Percentiles rank a stretch among this genome's conserved stretches.
Evolutionary conservation across 2,797 vertebrate genomes (phyloP).

Genomic region (Taeniopygia guttata): DNA sequence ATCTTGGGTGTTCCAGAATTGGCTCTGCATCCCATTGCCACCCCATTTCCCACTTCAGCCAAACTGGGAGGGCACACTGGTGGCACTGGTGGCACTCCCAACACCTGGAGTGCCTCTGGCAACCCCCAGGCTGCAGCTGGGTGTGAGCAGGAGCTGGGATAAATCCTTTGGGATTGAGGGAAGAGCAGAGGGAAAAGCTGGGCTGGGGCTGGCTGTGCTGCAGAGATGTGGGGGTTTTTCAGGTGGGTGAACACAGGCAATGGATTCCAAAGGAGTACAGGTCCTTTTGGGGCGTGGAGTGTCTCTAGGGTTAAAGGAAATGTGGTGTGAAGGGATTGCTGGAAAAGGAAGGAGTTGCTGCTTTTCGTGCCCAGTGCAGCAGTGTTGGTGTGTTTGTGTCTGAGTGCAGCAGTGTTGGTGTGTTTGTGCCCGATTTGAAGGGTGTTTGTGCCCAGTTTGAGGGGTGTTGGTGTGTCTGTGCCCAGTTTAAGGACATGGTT

Average conservation of each 20-base stretch:
- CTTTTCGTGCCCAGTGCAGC: not conserved
- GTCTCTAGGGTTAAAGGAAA: not conserved
- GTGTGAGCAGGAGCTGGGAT: not conserved
- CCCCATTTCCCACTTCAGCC: not conserved
- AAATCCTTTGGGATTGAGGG: not conserved
- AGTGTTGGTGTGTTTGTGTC: not conserved
- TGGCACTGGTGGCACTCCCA: not conserved
- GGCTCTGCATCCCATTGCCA: not conserved
- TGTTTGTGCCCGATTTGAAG: not conserved
- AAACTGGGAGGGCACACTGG: not conserved
- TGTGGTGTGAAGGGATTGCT: not conserved
- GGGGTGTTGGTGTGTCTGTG: no score
- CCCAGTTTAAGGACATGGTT: not conserved
- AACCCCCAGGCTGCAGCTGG: not conserved
- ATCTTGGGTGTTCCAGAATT: accelerated
- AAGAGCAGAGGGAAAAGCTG: accelerated
- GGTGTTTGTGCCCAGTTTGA: no score
- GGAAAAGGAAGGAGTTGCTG: not conserved
- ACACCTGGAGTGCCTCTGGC: no score
- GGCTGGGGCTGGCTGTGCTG: not conserved
- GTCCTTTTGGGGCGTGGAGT: accelerated
- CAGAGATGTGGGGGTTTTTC: not conserved
- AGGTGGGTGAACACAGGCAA: accelerated
- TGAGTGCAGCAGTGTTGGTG: no score
- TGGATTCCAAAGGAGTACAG: accelerated